phyloP scores from a whole-genome alignment of 1,140 invertebrate genomes.

The Neodiprion virginianus region DNA sequence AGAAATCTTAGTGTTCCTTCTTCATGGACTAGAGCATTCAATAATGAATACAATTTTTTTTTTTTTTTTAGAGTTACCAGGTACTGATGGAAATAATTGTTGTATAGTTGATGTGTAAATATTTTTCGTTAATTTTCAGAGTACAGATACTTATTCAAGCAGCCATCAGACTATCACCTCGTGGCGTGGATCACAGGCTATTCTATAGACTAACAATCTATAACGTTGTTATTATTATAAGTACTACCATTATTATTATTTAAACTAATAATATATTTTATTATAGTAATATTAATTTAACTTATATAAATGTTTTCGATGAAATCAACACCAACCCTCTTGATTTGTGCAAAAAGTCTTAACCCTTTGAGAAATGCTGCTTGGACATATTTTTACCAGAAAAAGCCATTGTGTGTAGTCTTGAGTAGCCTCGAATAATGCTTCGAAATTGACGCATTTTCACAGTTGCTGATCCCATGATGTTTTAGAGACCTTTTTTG shows the following conservation, averaged over 20 bases:
- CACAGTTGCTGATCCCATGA: no score
- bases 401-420: no score
- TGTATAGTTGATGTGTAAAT: slow-evolving; percentile 2
- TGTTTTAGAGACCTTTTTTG: no score
- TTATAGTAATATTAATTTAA: slow-evolving; percentile 56
- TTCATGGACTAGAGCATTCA: no score
- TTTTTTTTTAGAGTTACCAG: neutral
- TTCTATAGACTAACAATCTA: slow-evolving; percentile 48
- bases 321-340: slow-evolving; percentile 20
- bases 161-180: slow-evolving; percentile 61
- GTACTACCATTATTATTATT: slow-evolving; percentile 52
- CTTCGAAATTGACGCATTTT: no score
- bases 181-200: slow-evolving; percentile 62
- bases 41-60: no score
- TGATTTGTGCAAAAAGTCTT: no score
- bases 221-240: slow-evolving; percentile 47
- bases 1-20: no score
- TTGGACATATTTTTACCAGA: no score
- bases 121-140: slow-evolving; percentile 36
- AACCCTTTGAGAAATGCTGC: no score
- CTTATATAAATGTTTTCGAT: slow-evolving; percentile 42
- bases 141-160: slow-evolving; percentile 57
- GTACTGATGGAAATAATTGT: neutral
- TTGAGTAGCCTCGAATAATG: no score
- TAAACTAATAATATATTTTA: slow-evolving; percentile 57